phyloP scores from a whole-genome alignment of 2,797 vertebrate species.

The Semaprochilodus insignis region DNA sequence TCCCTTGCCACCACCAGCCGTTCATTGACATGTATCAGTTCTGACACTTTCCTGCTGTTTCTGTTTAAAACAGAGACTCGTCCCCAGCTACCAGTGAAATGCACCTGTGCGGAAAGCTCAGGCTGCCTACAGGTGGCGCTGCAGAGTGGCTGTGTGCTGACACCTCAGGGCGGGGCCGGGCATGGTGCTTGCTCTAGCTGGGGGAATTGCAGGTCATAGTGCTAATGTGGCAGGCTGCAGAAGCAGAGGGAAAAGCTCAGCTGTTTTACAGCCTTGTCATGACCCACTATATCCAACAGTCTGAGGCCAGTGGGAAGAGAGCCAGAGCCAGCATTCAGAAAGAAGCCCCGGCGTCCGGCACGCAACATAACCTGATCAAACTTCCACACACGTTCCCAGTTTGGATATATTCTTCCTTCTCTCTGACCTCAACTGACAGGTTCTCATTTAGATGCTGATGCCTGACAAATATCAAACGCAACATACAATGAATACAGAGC shows the following conservation, averaged over 20 bases:
- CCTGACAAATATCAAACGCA: constrained; percentile 63
- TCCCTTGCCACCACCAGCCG: constrained; percentile 55
- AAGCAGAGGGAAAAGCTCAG: constrained; percentile 38
- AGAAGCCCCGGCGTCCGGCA: constrained; percentile 16
- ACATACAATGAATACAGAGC: constrained; percentile 59
- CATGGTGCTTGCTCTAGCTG: constrained; percentile 17
- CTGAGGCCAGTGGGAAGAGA: constrained; percentile 29
- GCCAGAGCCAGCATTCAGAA: constrained; percentile 18
- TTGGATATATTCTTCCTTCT: constrained; percentile 56
- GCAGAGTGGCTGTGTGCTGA: constrained; percentile 37
- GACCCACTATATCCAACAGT: constrained; percentile 38
- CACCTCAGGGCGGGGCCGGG: constrained; percentile 4
- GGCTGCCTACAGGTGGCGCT: constrained; percentile 67
- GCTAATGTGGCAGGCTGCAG: constrained; percentile 54
- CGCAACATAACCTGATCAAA: constrained; percentile 47
- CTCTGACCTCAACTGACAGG: constrained; percentile 57
- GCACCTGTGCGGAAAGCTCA: constrained; percentile 63
- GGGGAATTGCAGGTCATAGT: constrained; percentile 64
- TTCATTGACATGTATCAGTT: constrained; percentile 5
- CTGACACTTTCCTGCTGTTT: constrained; percentile 69
- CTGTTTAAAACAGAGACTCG: constrained; percentile 65
- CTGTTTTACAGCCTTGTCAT: constrained; percentile 48
- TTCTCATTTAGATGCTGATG: constrained; percentile 64
- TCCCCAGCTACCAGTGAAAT: constrained; percentile 69
- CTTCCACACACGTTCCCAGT: constrained; percentile 54